These are phyloP conservation scores for Chorisops tibialis DNA, from an alignment of 2,888 invertebrate genomes.

Conservation along the genomic window DNA sequence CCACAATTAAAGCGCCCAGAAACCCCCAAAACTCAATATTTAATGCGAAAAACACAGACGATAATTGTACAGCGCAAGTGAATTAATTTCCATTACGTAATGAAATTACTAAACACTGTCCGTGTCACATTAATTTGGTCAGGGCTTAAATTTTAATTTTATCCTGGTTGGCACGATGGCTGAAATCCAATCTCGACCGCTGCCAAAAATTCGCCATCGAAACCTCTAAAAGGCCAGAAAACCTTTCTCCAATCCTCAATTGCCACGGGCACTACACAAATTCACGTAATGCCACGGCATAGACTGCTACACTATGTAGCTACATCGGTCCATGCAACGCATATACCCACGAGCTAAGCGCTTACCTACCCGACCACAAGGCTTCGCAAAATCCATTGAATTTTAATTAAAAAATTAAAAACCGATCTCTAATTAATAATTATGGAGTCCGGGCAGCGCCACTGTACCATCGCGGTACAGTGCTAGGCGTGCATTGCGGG, in stretches of 20 bases:
- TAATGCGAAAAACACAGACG: background rate
- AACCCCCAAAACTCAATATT: constrained; percentile 17
- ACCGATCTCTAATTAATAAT: constrained; percentile 35
- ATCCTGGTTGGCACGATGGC: background rate
- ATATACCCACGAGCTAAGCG: constrained; percentile 11
- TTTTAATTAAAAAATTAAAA: constrained; percentile 35
- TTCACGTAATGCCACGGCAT: background rate
- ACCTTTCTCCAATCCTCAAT: no score
- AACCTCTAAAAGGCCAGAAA: background rate
- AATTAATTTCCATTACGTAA: constrained; percentile 34
- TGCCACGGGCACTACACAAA: background rate
- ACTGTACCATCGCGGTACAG: background rate
- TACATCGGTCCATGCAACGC: no score
- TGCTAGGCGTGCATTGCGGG: background rate
- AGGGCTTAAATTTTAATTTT: constrained; percentile 34
- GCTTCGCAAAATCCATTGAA: constrained; percentile 31
- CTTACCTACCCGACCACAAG: constrained; percentile 23
- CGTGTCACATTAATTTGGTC: constrained; percentile 32
- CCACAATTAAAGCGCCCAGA: constrained; percentile 17
- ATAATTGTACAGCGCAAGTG: constrained; percentile 28
- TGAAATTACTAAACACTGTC: constrained; percentile 34
- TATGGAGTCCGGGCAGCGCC: constrained; percentile 22
- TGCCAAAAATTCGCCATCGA: background rate
- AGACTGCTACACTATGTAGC: background rate
- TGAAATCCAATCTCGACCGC: no score